Percentiles rank a stretch among this genome's conserved stretches.
Evolutionary conservation across 1,140 invertebrate species (phyloP).

Genomic region (Lanistes nyassanus): DNA sequence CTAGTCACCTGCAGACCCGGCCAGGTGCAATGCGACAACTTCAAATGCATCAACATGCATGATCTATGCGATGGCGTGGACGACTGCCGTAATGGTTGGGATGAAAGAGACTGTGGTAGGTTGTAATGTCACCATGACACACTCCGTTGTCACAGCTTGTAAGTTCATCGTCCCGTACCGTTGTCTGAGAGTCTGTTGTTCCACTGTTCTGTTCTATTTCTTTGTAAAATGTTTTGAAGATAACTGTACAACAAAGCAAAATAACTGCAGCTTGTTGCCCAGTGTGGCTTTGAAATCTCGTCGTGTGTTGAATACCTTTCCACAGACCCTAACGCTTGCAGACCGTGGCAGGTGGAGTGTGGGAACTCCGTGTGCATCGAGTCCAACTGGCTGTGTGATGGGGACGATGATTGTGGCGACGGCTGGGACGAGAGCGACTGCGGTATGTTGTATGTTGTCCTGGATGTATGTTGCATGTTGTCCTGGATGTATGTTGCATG

Average conservation of each 20-base stretch:
- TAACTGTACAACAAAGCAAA: too few relatives aligned
- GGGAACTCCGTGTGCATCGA: conserved; percentile 24
- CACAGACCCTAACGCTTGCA: conserved; percentile 6
- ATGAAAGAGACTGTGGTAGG: not conserved
- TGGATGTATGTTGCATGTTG: too few relatives aligned
- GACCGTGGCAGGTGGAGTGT: conserved; percentile 22
- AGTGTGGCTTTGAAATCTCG: too few relatives aligned
- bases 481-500: too few relatives aligned
- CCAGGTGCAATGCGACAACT: conserved; percentile 4
- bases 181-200: not conserved
- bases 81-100: not conserved
- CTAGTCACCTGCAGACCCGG: not conserved
- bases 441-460: not conserved
- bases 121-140: not conserved
- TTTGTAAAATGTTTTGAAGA: too few relatives aligned
- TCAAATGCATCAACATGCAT: not conserved
- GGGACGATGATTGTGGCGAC: conserved; percentile 21
- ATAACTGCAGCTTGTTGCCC: too few relatives aligned
- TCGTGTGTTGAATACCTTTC: too few relatives aligned
- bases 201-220: too few relatives aligned
- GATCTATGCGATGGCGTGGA: not conserved
- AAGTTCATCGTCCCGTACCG: too few relatives aligned
- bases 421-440: conserved; percentile 15
- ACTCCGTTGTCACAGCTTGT: too few relatives aligned
- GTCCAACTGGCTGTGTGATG: conserved; percentile 7